phyloP scores from a whole-genome alignment of 2,797 vertebrate species.

The Mycteria americana region DNA sequence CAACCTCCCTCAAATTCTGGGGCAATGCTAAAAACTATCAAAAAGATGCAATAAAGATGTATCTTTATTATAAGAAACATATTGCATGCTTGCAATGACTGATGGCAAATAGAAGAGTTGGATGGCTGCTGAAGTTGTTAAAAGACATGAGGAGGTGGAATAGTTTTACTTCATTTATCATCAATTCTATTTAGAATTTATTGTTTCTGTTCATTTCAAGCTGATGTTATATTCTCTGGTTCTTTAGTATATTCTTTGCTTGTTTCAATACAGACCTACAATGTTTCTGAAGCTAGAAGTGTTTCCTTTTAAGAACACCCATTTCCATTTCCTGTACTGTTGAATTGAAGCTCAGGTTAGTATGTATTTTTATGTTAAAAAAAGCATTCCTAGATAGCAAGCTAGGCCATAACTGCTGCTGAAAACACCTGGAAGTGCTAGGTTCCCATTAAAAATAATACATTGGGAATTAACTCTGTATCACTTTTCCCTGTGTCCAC shows the following conservation, averaged over 20 bases:
- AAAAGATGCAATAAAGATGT: background rate
- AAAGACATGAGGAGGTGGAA: background rate
- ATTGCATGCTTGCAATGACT: background rate
- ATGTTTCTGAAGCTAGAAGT: background rate
- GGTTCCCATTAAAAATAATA: background rate
- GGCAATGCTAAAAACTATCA: background rate
- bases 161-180: background rate
- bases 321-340: background rate
- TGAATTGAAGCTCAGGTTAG: background rate
- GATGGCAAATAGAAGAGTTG: background rate
- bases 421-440: background rate
- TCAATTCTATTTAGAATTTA: background rate
- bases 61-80: background rate
- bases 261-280: background rate
- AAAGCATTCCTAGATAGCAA: background rate
- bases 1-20: background rate
- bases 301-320: background rate
- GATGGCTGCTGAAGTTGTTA: background rate
- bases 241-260: background rate
- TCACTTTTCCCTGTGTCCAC: background rate
- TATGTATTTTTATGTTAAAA: background rate
- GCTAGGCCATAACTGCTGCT: background rate
- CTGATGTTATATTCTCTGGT: background rate
- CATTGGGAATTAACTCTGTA: background rate
- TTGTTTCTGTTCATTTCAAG: background rate